Conservation (phyloP, 2,797 vertebrate genomes). For the Acropternis orthonyx region DNA sequence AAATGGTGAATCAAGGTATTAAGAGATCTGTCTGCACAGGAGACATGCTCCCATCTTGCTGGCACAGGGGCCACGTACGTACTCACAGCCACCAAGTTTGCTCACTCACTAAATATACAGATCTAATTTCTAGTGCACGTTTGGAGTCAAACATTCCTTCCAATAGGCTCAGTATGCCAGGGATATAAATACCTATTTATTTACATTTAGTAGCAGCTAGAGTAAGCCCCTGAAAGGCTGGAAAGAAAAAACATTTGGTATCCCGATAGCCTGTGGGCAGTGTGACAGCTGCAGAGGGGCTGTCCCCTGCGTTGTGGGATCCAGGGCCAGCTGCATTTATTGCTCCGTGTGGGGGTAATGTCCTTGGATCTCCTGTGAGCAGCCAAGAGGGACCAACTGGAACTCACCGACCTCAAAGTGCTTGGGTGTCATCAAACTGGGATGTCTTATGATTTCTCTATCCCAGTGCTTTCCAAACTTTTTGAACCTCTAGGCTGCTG, state of each 20-base stretch:
- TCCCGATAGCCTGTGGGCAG: slow-evolving; percentile 15
- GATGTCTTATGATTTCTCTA: background rate
- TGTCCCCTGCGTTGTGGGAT: background rate
- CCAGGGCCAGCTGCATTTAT: background rate
- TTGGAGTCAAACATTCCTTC: slow-evolving; percentile 71
- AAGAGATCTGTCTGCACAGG: slow-evolving; percentile 4
- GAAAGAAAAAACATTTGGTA: slow-evolving; percentile 14
- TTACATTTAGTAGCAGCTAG: slow-evolving; percentile 68
- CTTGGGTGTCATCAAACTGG: background rate
- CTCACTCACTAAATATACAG: slow-evolving; percentile 69
- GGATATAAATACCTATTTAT: slow-evolving; percentile 45
- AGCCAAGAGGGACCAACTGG: background rate
- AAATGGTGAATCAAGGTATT: background rate
- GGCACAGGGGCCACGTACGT: slow-evolving; percentile 9
- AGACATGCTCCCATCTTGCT: slow-evolving; percentile 11
- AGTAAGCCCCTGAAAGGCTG: slow-evolving; percentile 23
- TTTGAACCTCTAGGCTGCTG: background rate
- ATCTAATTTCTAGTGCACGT: slow-evolving; percentile 70
- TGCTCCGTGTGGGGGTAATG: background rate
- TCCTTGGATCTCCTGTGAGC: background rate
- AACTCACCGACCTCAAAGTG: background rate
- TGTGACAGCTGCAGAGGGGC: slow-evolving; percentile 13
- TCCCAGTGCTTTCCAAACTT: background rate
- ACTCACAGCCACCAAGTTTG: slow-evolving; percentile 69
- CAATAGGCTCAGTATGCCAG: slow-evolving; percentile 25